Evolutionary conservation across 2,888 invertebrate species (phyloP).

Genomic region (Drosophila formosana): DNA sequence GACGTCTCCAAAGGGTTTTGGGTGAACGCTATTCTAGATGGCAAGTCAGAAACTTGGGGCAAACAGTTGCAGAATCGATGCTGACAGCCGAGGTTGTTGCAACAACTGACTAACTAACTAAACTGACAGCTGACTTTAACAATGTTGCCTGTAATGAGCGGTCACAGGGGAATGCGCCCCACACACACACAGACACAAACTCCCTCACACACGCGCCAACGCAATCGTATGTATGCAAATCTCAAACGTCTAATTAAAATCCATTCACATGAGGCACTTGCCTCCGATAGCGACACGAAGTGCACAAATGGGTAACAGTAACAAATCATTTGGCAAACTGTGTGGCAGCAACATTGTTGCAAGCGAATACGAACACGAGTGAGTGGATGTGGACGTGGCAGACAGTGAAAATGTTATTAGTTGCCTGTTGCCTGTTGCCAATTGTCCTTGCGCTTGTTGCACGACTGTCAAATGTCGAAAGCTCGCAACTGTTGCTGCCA

Average conservation of each 20-base stretch:
- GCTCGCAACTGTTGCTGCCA: slow-evolving; percentile 49
- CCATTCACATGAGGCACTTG: slow-evolving; percentile 23
- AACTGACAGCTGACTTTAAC: slow-evolving; percentile 33
- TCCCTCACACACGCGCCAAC: slow-evolving; percentile 13
- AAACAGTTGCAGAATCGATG: slow-evolving; percentile 34
- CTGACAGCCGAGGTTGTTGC: slow-evolving; percentile 14
- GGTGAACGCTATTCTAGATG: background rate
- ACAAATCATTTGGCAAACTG: slow-evolving; percentile 61
- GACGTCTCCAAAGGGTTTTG: slow-evolving; percentile 24
- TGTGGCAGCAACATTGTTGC: slow-evolving; percentile 25
- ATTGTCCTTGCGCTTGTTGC: slow-evolving; percentile 34
- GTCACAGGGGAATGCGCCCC: slow-evolving; percentile 15
- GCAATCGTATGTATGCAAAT: slow-evolving; percentile 35
- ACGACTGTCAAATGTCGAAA: slow-evolving; percentile 65
- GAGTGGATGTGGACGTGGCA: slow-evolving; percentile 1
- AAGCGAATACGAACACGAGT: slow-evolving; percentile 4
- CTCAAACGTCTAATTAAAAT: slow-evolving; percentile 59
- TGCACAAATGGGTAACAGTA: slow-evolving; percentile 35
- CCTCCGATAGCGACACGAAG: slow-evolving; percentile 21
- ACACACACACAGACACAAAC: slow-evolving; percentile 7
- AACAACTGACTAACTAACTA: slow-evolving; percentile 15
- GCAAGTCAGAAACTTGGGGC: slow-evolving; percentile 16
- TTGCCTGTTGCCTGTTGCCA: slow-evolving; percentile 38
- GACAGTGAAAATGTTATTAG: slow-evolving; percentile 40
- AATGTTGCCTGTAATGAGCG: slow-evolving; percentile 34